Base-by-base conservation (phyloP, 2,113 vertebrate genomes). In the Prinia subflava region DNA sequence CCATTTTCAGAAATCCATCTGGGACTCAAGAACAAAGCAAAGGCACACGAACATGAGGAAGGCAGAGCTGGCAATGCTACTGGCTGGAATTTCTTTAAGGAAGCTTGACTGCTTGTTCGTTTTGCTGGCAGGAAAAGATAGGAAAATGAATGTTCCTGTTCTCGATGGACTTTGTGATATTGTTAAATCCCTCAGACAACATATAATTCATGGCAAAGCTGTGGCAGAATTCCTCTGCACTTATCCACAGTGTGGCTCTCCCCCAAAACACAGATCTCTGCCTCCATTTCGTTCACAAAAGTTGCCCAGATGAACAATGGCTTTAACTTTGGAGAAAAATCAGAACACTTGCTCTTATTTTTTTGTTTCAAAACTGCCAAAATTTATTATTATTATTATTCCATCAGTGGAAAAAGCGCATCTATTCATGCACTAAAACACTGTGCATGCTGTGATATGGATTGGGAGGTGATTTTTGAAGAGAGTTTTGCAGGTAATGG, bases 61-160 rank as follows among this genome's bases (percentile, higher is more conserved):
- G 92, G 69, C 52, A 79, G 86, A 95, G 70, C 93, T 97, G 97
- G 97, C 97, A 97, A 80, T 59, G 91, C 92, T 39, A 76, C 91
- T 23, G 50, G 82, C 60, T 96, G 80, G 89, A 97, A 97, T 97
- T 96, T 98, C 96, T 97, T 87, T 68, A 95, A 95, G 97, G 95
- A 90, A 97, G 87, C 55, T 91, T 92, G 90, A 87, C 84, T 28
- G 19, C 87, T 95, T 79, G 25, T 97, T 96, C 65, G 42, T 87
- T 97, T 90, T 94, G 64, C 91, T 97, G 97, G 96, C 96, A 94
- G 67, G 93, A 82, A 89, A 87, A 73, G 88, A 94, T 94, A 78
- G 96, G 92, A 98, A 97, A 97, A 95, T 92, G 69, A 93, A 42
- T 42, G 84, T 95, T 94, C 79, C 89, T 89, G 83, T 87, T 87